phyloP scores from a whole-genome alignment of 1,140 invertebrate genomes.

The Hycleus cichorii region DNA sequence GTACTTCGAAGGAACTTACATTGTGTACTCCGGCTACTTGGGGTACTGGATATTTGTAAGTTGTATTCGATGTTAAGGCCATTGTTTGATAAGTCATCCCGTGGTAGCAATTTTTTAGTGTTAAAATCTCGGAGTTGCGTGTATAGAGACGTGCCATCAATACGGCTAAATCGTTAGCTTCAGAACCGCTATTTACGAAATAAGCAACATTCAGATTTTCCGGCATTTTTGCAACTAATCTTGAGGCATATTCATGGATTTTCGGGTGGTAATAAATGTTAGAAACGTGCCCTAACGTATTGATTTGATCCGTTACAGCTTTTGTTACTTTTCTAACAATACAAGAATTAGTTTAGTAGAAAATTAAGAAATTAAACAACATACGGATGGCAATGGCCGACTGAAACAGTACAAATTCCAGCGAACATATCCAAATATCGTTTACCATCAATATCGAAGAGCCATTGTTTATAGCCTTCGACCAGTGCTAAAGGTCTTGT shows the following conservation, averaged over 20 bases:
- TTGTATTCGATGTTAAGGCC: slow-evolving; percentile 72
- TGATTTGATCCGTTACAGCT: slow-evolving; percentile 69
- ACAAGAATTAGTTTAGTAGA: slow-evolving; percentile 1
- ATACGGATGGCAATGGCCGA: slow-evolving; percentile 98
- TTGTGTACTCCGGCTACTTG: slow-evolving; percentile 74
- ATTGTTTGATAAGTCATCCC: slow-evolving; percentile 78
- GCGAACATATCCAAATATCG: slow-evolving; percentile 92
- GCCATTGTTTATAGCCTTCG: slow-evolving; percentile 85
- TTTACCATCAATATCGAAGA: slow-evolving; percentile 80
- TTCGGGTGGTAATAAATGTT: slow-evolving; percentile 84
- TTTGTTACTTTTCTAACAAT: slow-evolving; percentile 63
- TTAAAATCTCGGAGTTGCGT: slow-evolving; percentile 75
- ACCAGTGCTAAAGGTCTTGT: slow-evolving; percentile 76
- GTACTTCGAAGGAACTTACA: slow-evolving; percentile 46
- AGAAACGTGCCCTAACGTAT: slow-evolving; percentile 84
- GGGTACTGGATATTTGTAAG: slow-evolving; percentile 71
- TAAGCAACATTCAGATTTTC: slow-evolving; percentile 82
- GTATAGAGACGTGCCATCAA: slow-evolving; percentile 81
- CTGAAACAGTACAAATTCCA: slow-evolving; percentile 93
- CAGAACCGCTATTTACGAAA: slow-evolving; percentile 92
- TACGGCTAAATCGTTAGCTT: slow-evolving; percentile 93
- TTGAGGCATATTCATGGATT: slow-evolving; percentile 85
- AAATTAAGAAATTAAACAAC: slow-evolving; percentile 36
- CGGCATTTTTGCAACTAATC: slow-evolving; percentile 74
- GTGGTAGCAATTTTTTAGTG: slow-evolving; percentile 83